Conservation (phyloP, 2,888 invertebrate genomes). For the Epinotia demarniana region DNA sequence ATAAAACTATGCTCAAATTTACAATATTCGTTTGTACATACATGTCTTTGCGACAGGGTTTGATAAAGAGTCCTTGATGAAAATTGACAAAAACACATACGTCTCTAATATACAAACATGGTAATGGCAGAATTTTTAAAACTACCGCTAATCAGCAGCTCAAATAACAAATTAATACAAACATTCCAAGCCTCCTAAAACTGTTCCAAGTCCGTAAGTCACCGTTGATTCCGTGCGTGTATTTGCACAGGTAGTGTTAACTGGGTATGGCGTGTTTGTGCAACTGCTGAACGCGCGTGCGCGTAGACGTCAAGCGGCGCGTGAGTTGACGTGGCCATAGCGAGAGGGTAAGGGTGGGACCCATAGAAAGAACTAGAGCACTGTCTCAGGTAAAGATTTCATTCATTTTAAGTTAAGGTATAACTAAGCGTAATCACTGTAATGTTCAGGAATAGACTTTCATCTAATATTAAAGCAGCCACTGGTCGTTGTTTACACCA, state of each 20-base stretch:
- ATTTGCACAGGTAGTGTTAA: constrained; percentile 6
- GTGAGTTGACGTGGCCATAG: constrained; percentile 33
- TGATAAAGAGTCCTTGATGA: too few relatives aligned
- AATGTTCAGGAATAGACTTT: too few relatives aligned
- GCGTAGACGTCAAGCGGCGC: constrained; percentile 45
- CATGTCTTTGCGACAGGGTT: too few relatives aligned
- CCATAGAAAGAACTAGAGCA: constrained; percentile 7
- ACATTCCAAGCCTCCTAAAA: not conserved
- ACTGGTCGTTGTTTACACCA: too few relatives aligned
- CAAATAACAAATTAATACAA: not conserved
- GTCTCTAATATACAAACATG: too few relatives aligned
- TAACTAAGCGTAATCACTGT: too few relatives aligned
- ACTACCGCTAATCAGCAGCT: not conserved
- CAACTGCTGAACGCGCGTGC: constrained; percentile 45
- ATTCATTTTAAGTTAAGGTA: not conserved
- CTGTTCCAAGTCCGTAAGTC: not conserved
- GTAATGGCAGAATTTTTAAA: not conserved
- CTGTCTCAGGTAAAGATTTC: not conserved
- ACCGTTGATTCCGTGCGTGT: constrained; percentile 5
- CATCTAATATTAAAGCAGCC: too few relatives aligned
- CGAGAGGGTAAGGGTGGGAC: constrained; percentile 6
- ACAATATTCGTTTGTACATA: too few relatives aligned
- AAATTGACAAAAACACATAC: too few relatives aligned
- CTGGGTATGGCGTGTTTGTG: constrained; percentile 18
- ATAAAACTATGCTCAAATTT: too few relatives aligned